Evolutionary conservation across 2,113 vertebrate genomes (phyloP), one percentile per base, ranked within the genome.

Genomic region (Lagenorhynchus albirostris): DNA sequence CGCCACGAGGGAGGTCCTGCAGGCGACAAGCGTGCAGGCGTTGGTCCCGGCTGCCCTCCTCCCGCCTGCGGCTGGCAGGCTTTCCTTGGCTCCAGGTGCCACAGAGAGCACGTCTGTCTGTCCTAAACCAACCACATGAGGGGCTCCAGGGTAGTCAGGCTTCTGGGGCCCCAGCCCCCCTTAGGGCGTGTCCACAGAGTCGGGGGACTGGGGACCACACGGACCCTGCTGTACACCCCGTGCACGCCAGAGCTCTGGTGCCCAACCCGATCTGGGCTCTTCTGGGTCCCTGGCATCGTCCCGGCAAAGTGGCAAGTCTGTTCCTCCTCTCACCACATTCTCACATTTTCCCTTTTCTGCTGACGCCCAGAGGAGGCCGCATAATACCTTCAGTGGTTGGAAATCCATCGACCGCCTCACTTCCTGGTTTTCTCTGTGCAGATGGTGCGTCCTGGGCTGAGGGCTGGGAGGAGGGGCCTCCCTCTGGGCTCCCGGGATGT

Each of bases 401-500:
- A 73, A 68, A 83, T 65, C 41, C 62, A 83, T 65, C 41, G 70
- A 50, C 60, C 55, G 88, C 21, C 29, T 58, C 62, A 65, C 55
- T 94, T 73, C 58, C 70, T 31, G 36, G 63, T 38, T 68, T 80
- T 29, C 74, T 92, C 47, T 5, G 10, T 23, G 70, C 76, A 33
- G 26, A 36, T 26, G 36, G 14, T 7, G 8, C 12, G 15, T 15
- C 38, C 29, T 1, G 44, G 4, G 31, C 55, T 29, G 11, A 15
- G 38, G 36, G 71, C n/a, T 5, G 53, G 38, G 26, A 71, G 36
- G 50, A 67, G 31, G 82, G 4, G 26, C 29, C 25, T 60, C 83
- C 80, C 31, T 74, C 50, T 17, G 96, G 81, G 86, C 71, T 50
- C 53, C 74, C 79, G 38, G 29, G 89, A 91, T 77, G 96, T 91